Evolutionary conservation across 2,113 vertebrate species (phyloP), one percentile per base, ranked within the genome.

Genomic region (Gallinago paraguaiae): DNA sequence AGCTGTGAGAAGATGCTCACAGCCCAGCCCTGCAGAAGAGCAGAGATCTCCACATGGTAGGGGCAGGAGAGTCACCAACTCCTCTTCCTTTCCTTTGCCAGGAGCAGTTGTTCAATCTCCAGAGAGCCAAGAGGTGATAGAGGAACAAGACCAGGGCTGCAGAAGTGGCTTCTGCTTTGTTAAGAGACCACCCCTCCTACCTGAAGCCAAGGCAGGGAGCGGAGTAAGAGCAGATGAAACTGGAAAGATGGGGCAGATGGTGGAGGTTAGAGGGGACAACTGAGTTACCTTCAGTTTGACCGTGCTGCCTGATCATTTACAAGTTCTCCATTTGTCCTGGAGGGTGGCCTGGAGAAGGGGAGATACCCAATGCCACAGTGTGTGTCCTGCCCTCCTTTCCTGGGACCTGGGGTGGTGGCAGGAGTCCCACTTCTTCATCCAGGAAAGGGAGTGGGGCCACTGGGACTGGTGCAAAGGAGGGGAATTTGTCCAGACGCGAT

Each of bases 281-380:
- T 15, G 27, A 60, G 7, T 31, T 45, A 39, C 15, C 22, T 51
- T 59, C 59, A 39, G n/a, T 81, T 53, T 65, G 54, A 27, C 41
- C 2, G 1, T 20, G 30, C 9, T 45, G 14, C 2, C 8, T n/a
- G 37, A 17, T 43, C 13, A 24, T 50, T 72, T 82, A 33, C 0
- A 10, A 54, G 7, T 7, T 67, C 11, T 20, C 31, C 1, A 0
- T 35, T 46, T 71, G 35, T 35, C 17, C 43, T 59, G 13, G 19
- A 53, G 23, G 13, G 27, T 67, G 59, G 6, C 2, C 27, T 45
- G 51, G n/a, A 11, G 25, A 53, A 46, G 30, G 8, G 10, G 9
- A 77, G 43, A 57, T 6, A 31, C 2, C 13, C 2, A 3, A 0
- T 24, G 33, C 9, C 7, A 33, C 2, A 0, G 22, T 3, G 2